These are phyloP conservation scores for Frieseomelitta varia DNA, from an alignment of 1,140 invertebrate species.

Conservation along the genomic window DNA sequence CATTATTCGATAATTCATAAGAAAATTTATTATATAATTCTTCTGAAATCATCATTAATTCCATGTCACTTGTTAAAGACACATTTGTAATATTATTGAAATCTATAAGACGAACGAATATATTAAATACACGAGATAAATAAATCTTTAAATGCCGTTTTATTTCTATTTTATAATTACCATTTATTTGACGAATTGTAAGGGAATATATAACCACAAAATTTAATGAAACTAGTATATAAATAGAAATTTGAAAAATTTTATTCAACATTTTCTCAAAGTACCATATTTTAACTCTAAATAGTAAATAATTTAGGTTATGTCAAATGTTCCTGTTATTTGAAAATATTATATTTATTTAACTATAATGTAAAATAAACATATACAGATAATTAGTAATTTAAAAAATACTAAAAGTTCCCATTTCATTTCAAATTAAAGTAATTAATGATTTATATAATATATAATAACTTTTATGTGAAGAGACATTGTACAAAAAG, in stretches of 20 bases:
- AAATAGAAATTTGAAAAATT: not conserved
- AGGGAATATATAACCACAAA: not conserved
- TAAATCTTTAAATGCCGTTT: not conserved
- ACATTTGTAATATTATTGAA: not conserved
- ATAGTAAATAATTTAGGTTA: conserved; percentile 6
- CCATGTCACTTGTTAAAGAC: conserved; percentile 38
- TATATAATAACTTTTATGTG: not conserved
- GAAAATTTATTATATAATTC: conserved; percentile 85
- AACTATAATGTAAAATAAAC: not conserved
- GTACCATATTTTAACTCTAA: not conserved
- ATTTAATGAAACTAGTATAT: not conserved
- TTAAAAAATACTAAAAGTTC: not conserved
- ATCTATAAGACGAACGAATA: not conserved
- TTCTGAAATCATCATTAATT: conserved; percentile 79
- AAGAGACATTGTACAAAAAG: not conserved
- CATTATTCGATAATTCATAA: conserved; percentile 84
- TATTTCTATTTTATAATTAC: conserved; percentile 2
- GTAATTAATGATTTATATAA: not conserved
- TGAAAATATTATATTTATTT: not conserved
- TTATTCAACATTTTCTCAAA: conserved; percentile 9
- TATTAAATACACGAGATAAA: not conserved
- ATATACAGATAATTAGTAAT: not conserved
- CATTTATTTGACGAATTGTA: not conserved
- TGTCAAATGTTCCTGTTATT: not conserved
- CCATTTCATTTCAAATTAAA: not conserved